Percentiles rank a stretch among this genome's conserved stretches.
Evolutionary conservation across 1,140 invertebrate species (phyloP).

Genomic region (Globodera ellingtonae): DNA sequence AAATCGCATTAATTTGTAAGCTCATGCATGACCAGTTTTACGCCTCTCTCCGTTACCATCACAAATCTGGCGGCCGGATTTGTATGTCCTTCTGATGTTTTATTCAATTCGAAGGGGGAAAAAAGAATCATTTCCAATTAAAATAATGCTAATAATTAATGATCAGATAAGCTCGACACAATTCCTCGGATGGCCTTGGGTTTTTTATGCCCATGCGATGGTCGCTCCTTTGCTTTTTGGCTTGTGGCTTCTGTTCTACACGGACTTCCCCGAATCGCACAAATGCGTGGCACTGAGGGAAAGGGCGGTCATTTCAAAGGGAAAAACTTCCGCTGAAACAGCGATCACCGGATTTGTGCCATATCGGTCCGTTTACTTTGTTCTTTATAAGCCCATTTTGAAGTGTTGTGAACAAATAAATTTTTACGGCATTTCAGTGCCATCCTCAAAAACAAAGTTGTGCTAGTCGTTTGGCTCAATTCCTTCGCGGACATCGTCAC

Average conservation of each 20-base stretch:
- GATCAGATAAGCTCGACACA: conserved; percentile 1
- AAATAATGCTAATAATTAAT: too few relatives aligned
- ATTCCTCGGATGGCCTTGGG: conserved; percentile 42
- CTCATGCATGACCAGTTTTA: conserved; percentile 28
- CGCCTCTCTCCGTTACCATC: conserved; percentile 6
- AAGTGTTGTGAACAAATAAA: conserved; percentile 3
- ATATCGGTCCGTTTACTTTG: conserved; percentile 17
- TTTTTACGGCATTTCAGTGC: conserved; percentile 24
- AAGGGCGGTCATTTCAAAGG: conserved; percentile 27
- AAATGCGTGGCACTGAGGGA: conserved; percentile 27
- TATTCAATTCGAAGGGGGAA: neutral
- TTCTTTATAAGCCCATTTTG: neutral
- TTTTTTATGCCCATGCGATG: conserved; percentile 23
- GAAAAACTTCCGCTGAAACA: conserved; percentile 35
- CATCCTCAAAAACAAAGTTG: conserved; percentile 39
- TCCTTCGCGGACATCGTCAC: conserved; percentile 49
- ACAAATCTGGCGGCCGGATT: conserved; percentile 15
- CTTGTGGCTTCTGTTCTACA: conserved; percentile 43
- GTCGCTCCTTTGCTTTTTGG: conserved; percentile 24
- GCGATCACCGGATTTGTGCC: conserved; percentile 43
- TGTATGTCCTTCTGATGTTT: neutral
- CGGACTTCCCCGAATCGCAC: conserved; percentile 45
- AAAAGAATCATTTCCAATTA: too few relatives aligned
- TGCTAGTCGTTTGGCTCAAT: conserved; percentile 50
- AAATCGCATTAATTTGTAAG: neutral